phyloP scores from a whole-genome alignment of 2,888 invertebrate species.

The Dysmachus trigonus region DNA sequence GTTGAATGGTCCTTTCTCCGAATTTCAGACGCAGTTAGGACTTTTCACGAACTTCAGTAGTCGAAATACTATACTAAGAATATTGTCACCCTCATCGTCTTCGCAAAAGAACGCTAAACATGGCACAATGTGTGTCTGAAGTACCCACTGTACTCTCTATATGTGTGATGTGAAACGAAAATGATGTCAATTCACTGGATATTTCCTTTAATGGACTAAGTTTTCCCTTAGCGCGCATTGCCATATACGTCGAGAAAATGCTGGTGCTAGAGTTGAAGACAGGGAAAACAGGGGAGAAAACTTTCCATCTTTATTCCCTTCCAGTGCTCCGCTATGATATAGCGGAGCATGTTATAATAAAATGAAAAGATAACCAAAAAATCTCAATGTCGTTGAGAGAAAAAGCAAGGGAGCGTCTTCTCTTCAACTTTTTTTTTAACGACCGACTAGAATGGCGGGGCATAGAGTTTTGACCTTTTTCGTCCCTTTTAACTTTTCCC shows the following conservation, averaged over 20 bases:
- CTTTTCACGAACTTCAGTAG: neutral
- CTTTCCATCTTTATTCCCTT: slow-evolving; percentile 41
- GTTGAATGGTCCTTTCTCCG: slow-evolving; percentile 20
- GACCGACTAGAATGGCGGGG: slow-evolving; percentile 36
- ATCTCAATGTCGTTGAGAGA: slow-evolving; percentile 3
- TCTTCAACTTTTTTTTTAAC: slow-evolving; percentile 39
- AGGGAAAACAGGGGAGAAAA: slow-evolving; percentile 33
- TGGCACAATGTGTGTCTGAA: slow-evolving; percentile 35
- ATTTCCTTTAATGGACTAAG: slow-evolving; percentile 44
- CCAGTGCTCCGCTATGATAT: slow-evolving; percentile 33
- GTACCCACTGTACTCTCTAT: slow-evolving; percentile 34
- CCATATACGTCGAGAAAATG: slow-evolving; percentile 15
- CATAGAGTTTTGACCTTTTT: slow-evolving; percentile 28
- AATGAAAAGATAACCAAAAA: slow-evolving; percentile 41
- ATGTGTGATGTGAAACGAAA: slow-evolving; percentile 43
- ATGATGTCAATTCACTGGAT: slow-evolving; percentile 44
- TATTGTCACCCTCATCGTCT: slow-evolving; percentile 37
- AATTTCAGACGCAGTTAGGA: slow-evolving; percentile 16
- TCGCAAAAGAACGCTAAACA: slow-evolving; percentile 33
- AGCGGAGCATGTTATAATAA: slow-evolving; percentile 40
- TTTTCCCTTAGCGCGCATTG: slow-evolving; percentile 39
- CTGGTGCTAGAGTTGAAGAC: neutral
- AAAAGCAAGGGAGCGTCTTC: slow-evolving; percentile 18
- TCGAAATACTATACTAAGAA: slow-evolving; percentile 4
- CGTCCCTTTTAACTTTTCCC: slow-evolving; percentile 42